Evolutionary conservation across 2,797 vertebrate genomes (phyloP), one percentile per base, ranked within the genome.

Genomic region (Moxostoma hubbsi): DNA sequence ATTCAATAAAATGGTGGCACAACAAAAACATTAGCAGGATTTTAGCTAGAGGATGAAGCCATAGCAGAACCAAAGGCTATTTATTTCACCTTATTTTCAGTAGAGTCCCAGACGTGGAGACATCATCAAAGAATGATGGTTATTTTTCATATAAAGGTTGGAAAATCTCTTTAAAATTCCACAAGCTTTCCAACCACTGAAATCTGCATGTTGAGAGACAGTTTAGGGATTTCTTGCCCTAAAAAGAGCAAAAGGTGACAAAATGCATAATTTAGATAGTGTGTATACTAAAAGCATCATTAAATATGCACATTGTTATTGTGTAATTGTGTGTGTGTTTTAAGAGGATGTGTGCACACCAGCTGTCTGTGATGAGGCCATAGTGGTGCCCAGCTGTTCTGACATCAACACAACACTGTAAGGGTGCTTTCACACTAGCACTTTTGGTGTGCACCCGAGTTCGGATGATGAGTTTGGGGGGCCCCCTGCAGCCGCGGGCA

Each of bases 51-150:
- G 36, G 36, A 36, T 18, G 7, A 69, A 68, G 24, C 43, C 65
- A 61, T 61, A 43, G 6, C 24, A 51, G 13, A 77, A 68, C 64
- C 75, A 77, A 43, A 69, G 65, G 55, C 55, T 61, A 43, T 75
- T 69, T 59, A 59, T 53, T 77, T 68, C 18, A 68, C 54, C 36
- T 77, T 67, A 59, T 68, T 51, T 68, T 18, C 57, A 61, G 47
- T 69, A 18, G 57, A 51, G 47, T 4, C 51, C 55, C 47, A 77
- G 57, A 77, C 4, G 4, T n/a, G 12, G 13, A 12, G 36, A 63
- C 0, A 7, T 67, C 46, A 9, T 77, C 75, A 0, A 8, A 63
- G 36, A 67, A 66, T 58, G 16, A 58, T 67, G 43, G 45, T 58
- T 58, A 75, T 62, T 36, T 3, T 36, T 36, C 36, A 36, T 36